Percentiles rank a stretch among this genome's conserved stretches.
phyloP scores from a whole-genome alignment of 2,113 vertebrate genomes.

The Xyliphius kryptos region DNA sequence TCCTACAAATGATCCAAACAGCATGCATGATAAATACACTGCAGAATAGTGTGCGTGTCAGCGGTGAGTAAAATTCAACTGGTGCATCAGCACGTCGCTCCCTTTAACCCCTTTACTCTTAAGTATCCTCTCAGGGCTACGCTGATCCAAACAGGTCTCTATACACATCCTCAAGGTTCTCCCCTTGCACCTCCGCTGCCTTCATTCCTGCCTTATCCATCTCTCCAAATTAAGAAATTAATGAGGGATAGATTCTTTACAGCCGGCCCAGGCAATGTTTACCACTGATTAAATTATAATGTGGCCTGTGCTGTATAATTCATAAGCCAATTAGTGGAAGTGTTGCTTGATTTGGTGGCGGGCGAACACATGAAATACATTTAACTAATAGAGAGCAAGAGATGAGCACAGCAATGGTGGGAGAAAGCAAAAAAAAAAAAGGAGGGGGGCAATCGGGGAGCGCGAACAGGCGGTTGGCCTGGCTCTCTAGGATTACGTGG shows the following conservation, averaged over 20 bases:
- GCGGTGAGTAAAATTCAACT: constrained; percentile 6
- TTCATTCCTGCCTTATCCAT: constrained; percentile 36
- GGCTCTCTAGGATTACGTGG: constrained; percentile 74
- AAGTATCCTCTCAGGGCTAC: constrained; percentile 50
- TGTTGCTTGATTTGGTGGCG: constrained; percentile 93
- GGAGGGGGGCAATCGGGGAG: constrained; percentile 29
- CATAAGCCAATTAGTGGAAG: constrained; percentile 91
- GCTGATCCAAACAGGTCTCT: constrained; percentile 62
- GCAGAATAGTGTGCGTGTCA: not conserved
- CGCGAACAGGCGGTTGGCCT: constrained; percentile 58
- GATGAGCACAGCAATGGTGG: not conserved
- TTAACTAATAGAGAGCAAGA: constrained; percentile 70
- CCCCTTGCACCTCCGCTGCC: not conserved
- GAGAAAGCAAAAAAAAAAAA: constrained; percentile 47
- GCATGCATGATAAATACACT: not conserved
- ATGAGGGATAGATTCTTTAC: constrained; percentile 78
- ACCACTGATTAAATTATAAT: constrained; percentile 91
- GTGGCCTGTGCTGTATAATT: constrained; percentile 80
- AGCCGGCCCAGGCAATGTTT: constrained; percentile 78
- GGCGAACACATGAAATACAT: constrained; percentile 85
- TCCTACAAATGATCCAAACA: constrained; percentile 26
- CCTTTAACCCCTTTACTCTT: constrained; percentile 53
- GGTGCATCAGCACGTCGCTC: constrained; percentile 12
- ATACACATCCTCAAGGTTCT: constrained; percentile 48
- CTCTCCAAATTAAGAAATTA: constrained; percentile 80